These are phyloP conservation scores for Neotoxoptera formosana DNA, from an alignment of 1,140 invertebrate species.

Conservation along the genomic window DNA sequence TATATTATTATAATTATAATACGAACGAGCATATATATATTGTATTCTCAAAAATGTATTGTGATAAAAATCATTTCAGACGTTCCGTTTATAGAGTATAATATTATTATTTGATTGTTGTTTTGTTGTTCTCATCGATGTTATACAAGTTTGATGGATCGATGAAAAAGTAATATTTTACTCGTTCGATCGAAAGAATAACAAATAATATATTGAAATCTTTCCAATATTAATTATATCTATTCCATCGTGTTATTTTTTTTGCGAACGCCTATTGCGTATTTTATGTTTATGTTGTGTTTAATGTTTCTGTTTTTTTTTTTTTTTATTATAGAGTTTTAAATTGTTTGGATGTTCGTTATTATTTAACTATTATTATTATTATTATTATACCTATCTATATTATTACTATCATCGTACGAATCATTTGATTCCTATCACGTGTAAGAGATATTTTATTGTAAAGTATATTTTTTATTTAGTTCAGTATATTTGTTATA, in stretches of 20 bases:
- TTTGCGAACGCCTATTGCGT: background rate
- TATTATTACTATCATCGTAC: background rate
- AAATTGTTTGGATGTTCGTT: background rate
- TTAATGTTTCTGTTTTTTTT: conserved; percentile 27
- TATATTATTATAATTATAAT: conserved; percentile 12
- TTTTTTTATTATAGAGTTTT: no score
- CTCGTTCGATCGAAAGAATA: no score
- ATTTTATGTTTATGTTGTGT: background rate
- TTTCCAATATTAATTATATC: background rate
- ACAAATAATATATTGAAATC: background rate
- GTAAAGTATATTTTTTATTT: conserved; percentile 57
- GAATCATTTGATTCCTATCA: background rate
- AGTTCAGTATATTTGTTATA: conserved; percentile 53
- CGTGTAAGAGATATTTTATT: conserved; percentile 24
- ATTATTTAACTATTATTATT: background rate
- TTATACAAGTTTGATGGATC: background rate
- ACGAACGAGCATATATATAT: background rate
- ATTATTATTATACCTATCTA: background rate
- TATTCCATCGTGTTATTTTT: background rate
- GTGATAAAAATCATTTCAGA: conserved; percentile 39
- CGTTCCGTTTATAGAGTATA: background rate
- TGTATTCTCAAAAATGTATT: conserved; percentile 27
- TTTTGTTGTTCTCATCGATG: background rate
- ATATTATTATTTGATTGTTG: background rate
- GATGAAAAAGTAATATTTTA: background rate